These are phyloP conservation scores for Pseudochirops corinnae DNA, from an alignment of 2,797 vertebrate species.

Conservation along the genomic window DNA sequence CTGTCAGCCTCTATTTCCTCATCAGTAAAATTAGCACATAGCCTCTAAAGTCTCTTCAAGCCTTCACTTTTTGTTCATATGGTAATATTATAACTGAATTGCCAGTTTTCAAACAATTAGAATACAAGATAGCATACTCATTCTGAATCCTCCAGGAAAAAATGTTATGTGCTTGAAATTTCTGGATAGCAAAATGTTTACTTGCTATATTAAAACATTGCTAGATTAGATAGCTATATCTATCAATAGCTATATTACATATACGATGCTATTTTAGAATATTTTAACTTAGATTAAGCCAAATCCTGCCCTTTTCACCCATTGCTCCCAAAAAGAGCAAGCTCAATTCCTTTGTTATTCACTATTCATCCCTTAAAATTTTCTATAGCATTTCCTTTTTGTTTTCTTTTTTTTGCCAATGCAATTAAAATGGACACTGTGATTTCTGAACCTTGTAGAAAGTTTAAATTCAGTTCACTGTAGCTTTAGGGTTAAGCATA, in stretches of 20 bases:
- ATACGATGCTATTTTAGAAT: not conserved
- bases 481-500: slow-evolving; percentile 41
- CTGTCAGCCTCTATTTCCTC: not conserved
- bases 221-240: no score
- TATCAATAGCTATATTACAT: no score
- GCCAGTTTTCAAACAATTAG: not conserved
- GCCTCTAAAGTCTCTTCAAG: not conserved
- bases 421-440: no score
- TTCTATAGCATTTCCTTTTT: no score
- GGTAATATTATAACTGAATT: not conserved
- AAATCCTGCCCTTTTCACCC: not conserved
- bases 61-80: not conserved
- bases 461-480: slow-evolving; percentile 29
- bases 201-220: not conserved
- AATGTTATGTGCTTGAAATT: slow-evolving; percentile 38
- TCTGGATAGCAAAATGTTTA: slow-evolving; percentile 18
- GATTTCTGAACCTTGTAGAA: slow-evolving; percentile 1
- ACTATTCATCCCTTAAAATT: no score
- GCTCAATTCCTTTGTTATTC: not conserved
- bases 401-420: no score
- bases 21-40: not conserved
- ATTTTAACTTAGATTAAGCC: not conserved
- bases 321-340: not conserved
- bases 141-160: slow-evolving; percentile 34
- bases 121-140: slow-evolving; percentile 8